Evolutionary conservation across 1,140 invertebrate species (phyloP).

Genomic region (Drosophila orena): DNA sequence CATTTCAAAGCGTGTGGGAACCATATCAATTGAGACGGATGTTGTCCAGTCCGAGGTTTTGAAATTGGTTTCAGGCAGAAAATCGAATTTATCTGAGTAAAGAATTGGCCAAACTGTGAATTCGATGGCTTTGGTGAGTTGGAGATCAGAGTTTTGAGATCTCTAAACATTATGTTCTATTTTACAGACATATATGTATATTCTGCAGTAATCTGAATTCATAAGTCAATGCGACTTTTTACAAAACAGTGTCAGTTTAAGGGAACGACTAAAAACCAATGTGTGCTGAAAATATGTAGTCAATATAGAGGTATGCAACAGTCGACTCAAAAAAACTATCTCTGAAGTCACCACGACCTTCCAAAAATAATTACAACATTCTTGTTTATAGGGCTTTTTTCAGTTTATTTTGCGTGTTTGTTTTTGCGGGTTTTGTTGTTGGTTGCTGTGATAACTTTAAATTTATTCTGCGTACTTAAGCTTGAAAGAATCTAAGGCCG

Average conservation of each 20-base stretch:
- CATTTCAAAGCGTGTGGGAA: constrained; percentile 54
- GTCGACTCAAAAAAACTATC: neutral
- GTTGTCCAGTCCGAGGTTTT: constrained; percentile 30
- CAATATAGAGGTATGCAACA: no score
- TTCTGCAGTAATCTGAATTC: no score
- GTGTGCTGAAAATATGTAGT: no score
- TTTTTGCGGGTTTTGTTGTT: constrained; percentile 55
- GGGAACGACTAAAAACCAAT: no score
- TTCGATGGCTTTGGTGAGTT: neutral
- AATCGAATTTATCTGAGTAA: neutral
- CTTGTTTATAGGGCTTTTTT: constrained; percentile 54
- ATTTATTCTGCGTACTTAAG: constrained; percentile 67
- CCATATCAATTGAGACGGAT: constrained; percentile 8
- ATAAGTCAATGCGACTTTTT: no score
- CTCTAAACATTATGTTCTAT: no score
- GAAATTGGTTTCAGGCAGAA: neutral
- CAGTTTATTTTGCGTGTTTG: constrained; percentile 55
- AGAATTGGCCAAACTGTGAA: neutral
- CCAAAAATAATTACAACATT: constrained; percentile 26
- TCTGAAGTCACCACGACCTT: no score
- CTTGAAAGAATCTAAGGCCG: constrained; percentile 74
- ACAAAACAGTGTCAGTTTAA: no score
- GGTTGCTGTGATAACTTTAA: constrained; percentile 50
- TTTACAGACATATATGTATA: no score
- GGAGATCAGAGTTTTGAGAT: no score